Evolutionary conservation across 2,888 invertebrate genomes (phyloP), one percentile per base, ranked within the genome.

Genomic region (Horisme vitalbata): DNA sequence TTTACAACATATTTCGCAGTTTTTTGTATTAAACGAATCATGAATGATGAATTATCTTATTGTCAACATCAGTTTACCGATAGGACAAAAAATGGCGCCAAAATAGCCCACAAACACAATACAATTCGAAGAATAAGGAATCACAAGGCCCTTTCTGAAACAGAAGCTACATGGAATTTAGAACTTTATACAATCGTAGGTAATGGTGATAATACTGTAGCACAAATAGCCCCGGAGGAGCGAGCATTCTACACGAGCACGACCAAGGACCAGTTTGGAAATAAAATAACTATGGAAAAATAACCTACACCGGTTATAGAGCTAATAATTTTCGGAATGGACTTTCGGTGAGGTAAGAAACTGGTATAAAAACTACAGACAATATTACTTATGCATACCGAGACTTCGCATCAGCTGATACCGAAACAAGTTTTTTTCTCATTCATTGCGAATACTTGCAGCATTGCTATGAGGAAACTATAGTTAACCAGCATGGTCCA

Each of bases 361-460:
- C 52, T 61, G 65, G 65, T 63, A 69, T 66, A 75, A 65, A 68
- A 67, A 65, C 41, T 47, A 58, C 52, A 55, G 57, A 60, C 60
- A 65, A 28, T 53, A 58, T 66, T 64, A 79, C 75, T 71, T 75
- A 81, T 83, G 77, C 83, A 79, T 77, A 68, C 75, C 75, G 41
- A 61, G 57, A 48, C 56, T 49, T 45, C 61, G 59, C 64, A 81
- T 86, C 87, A 87, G 88, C 86, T 88, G 88, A 85, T 81, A 65
- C 60, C 52, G 53, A 71, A 84, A 80, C 59, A 62, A 81, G 83
- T 80, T 79, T 54, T n/a, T 46, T 62, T 63, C 71, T 64, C 78
- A 77, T 79, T 80, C 79, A 78, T 69, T 71, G 57, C 57, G 60
- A 65, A 68, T 67, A 50, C 43, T 32, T 45, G 31, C 21, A 45